Evolutionary conservation across 2,888 invertebrate species (phyloP), one percentile per base, ranked within the genome.

Genomic region (Sesia bembeciformis): DNA sequence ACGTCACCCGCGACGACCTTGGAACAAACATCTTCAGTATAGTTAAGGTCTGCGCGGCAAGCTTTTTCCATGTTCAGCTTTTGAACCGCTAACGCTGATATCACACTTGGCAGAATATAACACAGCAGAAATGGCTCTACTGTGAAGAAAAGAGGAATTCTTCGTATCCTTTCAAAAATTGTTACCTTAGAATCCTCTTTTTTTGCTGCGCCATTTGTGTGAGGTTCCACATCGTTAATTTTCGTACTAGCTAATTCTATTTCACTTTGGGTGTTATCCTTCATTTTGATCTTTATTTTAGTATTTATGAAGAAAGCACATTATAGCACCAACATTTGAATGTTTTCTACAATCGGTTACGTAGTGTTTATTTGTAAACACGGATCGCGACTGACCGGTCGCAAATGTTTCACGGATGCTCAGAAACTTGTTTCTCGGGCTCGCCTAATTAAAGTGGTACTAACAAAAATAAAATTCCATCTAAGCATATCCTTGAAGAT

Each of bases 41-140:
- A 79, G 46, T 80, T 78, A 40, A 91, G 74, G 62, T 92, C 91
- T 0, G 83, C 84, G 40, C 88, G 83, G 62, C 91, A 92, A 8
- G 91, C 90, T 68, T 92, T 92, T 63, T 92, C 91, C 62, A 90
- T 76, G 60, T 91, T 90, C 1, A 92, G 69, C 60, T 89, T 87
- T 54, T 84, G 81, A 3, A 91, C 76, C 5, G 91, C 90, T 3
- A 91, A 68, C 39, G 91, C 91, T 1, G 94, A 93, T 58, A 92
- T 78, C 0, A 91, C 85, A 62, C 83, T 90, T 6, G 93, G 93
- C 68, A 93, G 78, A 39, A 93, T 84, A 65, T 92, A 93, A 60
- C 91, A 92, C 4, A 93, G 76, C 52, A 93, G 70, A 66, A 92
- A 91, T 0, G 93, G 93, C 72, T 93, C 93, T 3, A 93, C 93